Percentiles rank a stretch among this genome's conserved stretches.
Conservation (phyloP, 2,888 invertebrate species). For the Eubasilissa splendida region DNA sequence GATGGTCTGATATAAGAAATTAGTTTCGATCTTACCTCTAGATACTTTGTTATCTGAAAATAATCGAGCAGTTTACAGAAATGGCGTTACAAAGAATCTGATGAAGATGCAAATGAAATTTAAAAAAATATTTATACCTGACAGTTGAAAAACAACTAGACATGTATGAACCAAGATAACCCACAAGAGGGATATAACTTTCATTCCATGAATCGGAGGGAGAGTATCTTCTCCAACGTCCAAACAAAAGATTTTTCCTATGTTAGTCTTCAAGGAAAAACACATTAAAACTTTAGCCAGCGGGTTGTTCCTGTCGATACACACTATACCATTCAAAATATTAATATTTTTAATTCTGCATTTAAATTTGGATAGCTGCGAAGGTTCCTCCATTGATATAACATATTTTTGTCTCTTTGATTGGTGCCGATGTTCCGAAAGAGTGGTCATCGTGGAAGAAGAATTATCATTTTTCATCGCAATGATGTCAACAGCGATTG, state of each 20-base stretch:
- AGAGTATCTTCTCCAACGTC: slow-evolving; percentile 71
- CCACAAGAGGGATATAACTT: slow-evolving; percentile 78
- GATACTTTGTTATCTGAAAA: slow-evolving; percentile 69
- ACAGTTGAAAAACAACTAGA: slow-evolving; percentile 77
- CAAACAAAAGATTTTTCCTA: slow-evolving; percentile 68
- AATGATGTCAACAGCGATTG: slow-evolving; percentile 64
- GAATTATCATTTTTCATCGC: slow-evolving; percentile 62
- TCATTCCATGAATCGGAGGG: slow-evolving; percentile 74
- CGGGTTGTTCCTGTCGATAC: slow-evolving; percentile 61
- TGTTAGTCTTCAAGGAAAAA: slow-evolving; percentile 67
- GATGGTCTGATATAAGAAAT: slow-evolving; percentile 70
- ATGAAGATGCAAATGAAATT: slow-evolving; percentile 59
- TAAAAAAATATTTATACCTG: slow-evolving; percentile 65
- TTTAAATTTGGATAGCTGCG: slow-evolving; percentile 14
- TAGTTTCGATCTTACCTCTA: slow-evolving; percentile 64
- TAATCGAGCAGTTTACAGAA: not conserved
- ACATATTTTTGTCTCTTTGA: slow-evolving; percentile 52
- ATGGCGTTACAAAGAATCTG: not conserved
- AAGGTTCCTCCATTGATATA: slow-evolving; percentile 42
- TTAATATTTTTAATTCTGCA: slow-evolving; percentile 25
- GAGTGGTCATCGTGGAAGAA: slow-evolving; percentile 11
- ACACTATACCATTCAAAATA: slow-evolving; percentile 1
- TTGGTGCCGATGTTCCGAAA: slow-evolving; percentile 6
- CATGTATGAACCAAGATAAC: slow-evolving; percentile 77
- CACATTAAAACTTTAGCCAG: slow-evolving; percentile 65